Evolutionary conservation across 2,797 vertebrate genomes (phyloP).

Genomic region (Coendou prehensilis): DNA sequence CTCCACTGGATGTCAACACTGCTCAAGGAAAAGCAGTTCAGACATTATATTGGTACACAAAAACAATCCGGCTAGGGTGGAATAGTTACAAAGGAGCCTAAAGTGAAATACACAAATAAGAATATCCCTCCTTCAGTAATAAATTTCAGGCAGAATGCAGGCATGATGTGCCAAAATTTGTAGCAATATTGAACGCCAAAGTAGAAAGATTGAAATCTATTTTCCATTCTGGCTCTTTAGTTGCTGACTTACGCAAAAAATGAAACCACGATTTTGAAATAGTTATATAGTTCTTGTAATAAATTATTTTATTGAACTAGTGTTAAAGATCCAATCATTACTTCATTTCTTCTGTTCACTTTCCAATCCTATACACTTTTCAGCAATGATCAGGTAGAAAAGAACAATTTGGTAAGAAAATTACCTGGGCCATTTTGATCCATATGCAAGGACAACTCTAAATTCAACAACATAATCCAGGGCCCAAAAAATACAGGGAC

Average conservation of each 20-base stretch:
- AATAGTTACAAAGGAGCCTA: not conserved
- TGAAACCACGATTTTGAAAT: slow-evolving; percentile 51
- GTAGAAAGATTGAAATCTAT: slow-evolving; percentile 24
- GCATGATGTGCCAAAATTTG: not conserved
- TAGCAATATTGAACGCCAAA: not conserved
- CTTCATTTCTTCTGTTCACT: slow-evolving; percentile 45
- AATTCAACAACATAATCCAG: not conserved
- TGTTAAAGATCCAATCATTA: not conserved
- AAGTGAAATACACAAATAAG: not conserved
- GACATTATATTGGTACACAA: not conserved
- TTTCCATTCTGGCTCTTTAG: not conserved
- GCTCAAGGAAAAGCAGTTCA: slow-evolving; percentile 87
- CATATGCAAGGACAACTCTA: not conserved
- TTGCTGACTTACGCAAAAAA: slow-evolving; percentile 28
- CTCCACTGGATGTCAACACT: slow-evolving; percentile 91
- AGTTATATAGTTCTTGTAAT: slow-evolving; percentile 38
- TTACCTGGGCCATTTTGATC: slow-evolving; percentile 20
- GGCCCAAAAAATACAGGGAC: not conserved
- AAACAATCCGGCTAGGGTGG: not conserved
- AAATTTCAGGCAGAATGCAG: not conserved
- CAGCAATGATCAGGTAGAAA: not conserved
- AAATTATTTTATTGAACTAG: slow-evolving; percentile 28
- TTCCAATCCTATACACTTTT: slow-evolving; percentile 16
- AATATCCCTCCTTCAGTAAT: not conserved
- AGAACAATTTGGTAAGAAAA: slow-evolving; percentile 27